Conservation (phyloP, 2,888 invertebrate genomes). For the Pristionchus arcanus region DNA sequence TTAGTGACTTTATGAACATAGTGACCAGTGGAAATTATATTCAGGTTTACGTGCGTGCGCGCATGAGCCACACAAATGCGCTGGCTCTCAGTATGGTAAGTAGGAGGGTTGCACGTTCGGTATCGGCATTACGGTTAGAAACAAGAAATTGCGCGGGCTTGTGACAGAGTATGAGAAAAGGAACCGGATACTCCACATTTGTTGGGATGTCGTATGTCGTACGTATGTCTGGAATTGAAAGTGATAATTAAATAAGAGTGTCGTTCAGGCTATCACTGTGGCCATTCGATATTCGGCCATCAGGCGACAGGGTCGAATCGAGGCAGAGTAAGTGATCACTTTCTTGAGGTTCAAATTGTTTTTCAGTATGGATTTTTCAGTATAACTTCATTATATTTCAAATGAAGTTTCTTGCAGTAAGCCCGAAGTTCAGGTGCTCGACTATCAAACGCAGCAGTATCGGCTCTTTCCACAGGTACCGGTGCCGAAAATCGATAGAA, state of each 20-base stretch:
- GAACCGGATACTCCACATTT: too few relatives aligned
- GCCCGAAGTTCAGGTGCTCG: constrained; percentile 91
- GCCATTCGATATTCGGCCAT: constrained; percentile 93
- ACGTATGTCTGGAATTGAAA: constrained; percentile 86
- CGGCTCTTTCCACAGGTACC: constrained; percentile 90
- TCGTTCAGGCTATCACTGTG: constrained; percentile 87
- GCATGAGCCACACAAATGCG: constrained; percentile 83
- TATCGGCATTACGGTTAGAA: too few relatives aligned
- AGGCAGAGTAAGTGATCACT: constrained; percentile 84
- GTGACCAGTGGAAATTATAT: neutral
- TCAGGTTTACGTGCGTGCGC: constrained; percentile 87
- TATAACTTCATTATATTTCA: too few relatives aligned
- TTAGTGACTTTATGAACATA: constrained; percentile 80
- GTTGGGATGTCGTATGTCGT: constrained; percentile 83
- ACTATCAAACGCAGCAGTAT: constrained; percentile 94
- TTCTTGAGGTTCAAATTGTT: neutral
- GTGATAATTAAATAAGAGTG: neutral
- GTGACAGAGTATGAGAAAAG: too few relatives aligned
- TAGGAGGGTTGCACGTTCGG: too few relatives aligned
- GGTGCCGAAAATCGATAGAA: constrained; percentile 81
- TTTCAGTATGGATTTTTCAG: too few relatives aligned
- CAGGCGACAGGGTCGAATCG: constrained; percentile 90
- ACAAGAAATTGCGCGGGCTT: too few relatives aligned
- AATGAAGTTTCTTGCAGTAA: constrained; percentile 28
- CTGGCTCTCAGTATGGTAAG: too few relatives aligned